Evolutionary conservation across 2,113 vertebrate genomes (phyloP).

Genomic region (Leptobrachium leishanense): DNA sequence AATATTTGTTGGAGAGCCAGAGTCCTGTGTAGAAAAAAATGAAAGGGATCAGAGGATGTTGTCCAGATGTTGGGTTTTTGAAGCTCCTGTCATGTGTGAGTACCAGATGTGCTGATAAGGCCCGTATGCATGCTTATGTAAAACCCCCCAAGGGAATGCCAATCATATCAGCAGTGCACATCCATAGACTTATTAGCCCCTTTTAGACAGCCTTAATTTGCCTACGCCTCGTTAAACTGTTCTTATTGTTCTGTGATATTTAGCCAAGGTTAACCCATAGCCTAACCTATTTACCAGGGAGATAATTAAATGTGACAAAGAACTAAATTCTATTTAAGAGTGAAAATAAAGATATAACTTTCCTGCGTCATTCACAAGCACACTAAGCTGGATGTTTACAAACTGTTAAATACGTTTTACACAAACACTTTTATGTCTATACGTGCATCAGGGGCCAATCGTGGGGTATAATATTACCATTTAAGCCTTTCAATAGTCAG

Average conservation of each 20-base stretch:
- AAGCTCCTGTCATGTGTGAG: constrained; percentile 39
- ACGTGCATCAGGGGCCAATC: too few species aligned
- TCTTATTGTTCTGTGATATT: constrained; percentile 25
- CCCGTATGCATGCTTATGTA: constrained; percentile 21
- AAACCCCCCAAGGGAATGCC: constrained; percentile 25
- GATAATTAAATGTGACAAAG: too few species aligned
- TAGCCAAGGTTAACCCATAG: constrained; percentile 11
- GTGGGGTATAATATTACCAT: too few species aligned
- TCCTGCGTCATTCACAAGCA: too few species aligned
- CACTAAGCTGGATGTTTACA: too few species aligned
- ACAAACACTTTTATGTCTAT: too few species aligned
- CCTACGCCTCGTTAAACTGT: constrained; percentile 8
- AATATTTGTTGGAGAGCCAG: not conserved
- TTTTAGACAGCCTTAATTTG: constrained; percentile 26
- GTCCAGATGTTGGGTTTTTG: constrained; percentile 38
- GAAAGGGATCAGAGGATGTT: constrained; percentile 26
- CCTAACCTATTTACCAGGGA: too few species aligned
- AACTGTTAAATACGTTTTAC: too few species aligned
- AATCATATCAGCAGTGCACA: constrained; percentile 46
- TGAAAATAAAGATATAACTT: too few species aligned
- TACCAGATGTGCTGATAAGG: constrained; percentile 46
- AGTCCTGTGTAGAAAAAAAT: constrained; percentile 17
- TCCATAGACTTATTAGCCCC: constrained; percentile 45
- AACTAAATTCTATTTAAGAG: too few species aligned
- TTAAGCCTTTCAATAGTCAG: too few species aligned